Evolutionary conservation across 2,113 vertebrate genomes (phyloP), one percentile per base, ranked within the genome.

Genomic region (Platichthys stellatus): DNA sequence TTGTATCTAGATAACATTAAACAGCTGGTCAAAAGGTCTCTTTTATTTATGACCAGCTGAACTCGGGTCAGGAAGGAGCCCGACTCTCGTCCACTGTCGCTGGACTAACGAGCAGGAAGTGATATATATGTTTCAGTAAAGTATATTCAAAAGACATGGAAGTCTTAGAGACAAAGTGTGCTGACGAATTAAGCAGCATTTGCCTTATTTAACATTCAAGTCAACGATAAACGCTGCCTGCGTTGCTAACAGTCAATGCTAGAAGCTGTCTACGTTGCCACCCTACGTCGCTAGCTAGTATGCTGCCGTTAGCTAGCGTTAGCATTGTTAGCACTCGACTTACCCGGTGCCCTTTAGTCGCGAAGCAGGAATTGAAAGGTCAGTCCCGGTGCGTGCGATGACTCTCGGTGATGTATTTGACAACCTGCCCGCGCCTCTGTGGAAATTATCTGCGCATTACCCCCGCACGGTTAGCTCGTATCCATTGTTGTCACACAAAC

Each of bases 401-500:
- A 62, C 3, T 31, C 2, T 26, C 4, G 6, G 20, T 38, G n/a
- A n/a, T 58, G 4, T 67, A 13, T 28, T 12, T 23, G 1, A 61
- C 2, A 18, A 60, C 18, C 5, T 61, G 1, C 12, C 7, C 14
- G 7, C 21, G 59, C 47, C 61, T 28, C n/a, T 60, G 12, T 9
- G 0, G 14, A 1, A 69, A 3, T 28, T 3, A 61, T 13, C 10
- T 47, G 40, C 9, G 5, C 38, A 43, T 6, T 21, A 23, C 6
- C 5, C 0, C 15, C 14, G 0, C 2, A 0, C 11, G 11, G 49
- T 53, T 80, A 75, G 47, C 56, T 75, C 2, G 24, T 23, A 2
- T 63, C 45, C 76, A 86, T 86, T 20, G 43, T 18, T 66, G 10
- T 23, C 63, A 56, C 54, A 35, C 51, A 75, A 49, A 61, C 75